Evolutionary conservation across 2,888 invertebrate genomes (phyloP), one percentile per base, ranked within the genome.

Genomic region (Latrodectus elegans): DNA sequence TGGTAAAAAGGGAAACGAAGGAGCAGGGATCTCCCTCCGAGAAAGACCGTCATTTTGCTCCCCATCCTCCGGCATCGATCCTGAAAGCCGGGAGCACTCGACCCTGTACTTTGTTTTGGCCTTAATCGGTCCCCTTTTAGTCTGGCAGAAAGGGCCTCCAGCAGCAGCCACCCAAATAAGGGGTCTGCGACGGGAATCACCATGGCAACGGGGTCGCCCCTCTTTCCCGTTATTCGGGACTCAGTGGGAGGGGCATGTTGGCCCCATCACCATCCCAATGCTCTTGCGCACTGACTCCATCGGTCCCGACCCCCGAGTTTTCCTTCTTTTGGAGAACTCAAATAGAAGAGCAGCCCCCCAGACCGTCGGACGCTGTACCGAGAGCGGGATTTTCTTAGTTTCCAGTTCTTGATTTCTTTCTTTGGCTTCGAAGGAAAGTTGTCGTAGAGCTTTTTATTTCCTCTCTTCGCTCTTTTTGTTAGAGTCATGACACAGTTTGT

Each of bases 401-500:
- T 67, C 17, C 15, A n/a, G 51, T 75, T 60, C 26, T 64, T 49
- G 10, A 15, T 65, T 84, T 55, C 26, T 26, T 65, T 77, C n/a
- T 76, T n/a, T 8, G 22, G 52, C 15, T 78, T 53, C 55, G 67
- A 60, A n/a, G n/a, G 60, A 60, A 60, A 60, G 11, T 15, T 60
- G 0, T 3, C n/a, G 8, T 60, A 60, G 60, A 38, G n/a, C n/a
- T 60, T 49, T 22, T 84, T 72, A 75, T 76, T 84, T 76, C 53
- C 77, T 72, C 77, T 78, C 15, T 68, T 26, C 53, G 64, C 49
- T 22, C 64, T 76, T 38, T 65, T 76, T 22, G 14, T 70, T 10
- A 38, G 79, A 60, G 75, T 15, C 65, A 89, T 89, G 89, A 89
- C 89, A 12, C 84, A 87, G 73, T 89, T 89, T 17, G 84, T 89